Evolutionary conservation across 2,113 vertebrate genomes (phyloP).

Genomic region (Charina bottae): DNA sequence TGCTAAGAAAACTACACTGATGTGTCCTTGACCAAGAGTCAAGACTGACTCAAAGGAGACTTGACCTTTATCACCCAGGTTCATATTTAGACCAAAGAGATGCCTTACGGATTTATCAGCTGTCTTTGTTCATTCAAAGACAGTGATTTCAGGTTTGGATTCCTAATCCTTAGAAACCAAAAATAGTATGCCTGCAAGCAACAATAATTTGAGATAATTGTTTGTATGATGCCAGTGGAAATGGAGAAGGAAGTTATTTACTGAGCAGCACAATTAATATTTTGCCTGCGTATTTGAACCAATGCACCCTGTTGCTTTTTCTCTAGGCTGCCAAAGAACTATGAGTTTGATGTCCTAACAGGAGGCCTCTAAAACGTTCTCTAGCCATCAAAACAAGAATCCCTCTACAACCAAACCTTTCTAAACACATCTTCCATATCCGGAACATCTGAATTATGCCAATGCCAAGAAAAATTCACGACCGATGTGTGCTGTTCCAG

Average conservation of each 20-base stretch:
- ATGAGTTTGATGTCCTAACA: neutral
- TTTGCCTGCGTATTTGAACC: neutral
- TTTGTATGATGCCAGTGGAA: neutral
- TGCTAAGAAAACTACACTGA: too few species aligned
- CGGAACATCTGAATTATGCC: neutral
- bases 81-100: neutral
- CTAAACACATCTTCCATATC: neutral
- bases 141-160: neutral
- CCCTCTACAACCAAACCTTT: neutral
- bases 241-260: neutral
- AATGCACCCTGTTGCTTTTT: neutral
- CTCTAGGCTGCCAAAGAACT: neutral
- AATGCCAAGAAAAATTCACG: neutral
- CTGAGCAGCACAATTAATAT: neutral
- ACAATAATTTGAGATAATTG: neutral
- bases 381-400: neutral
- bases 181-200: neutral
- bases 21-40: too few species aligned
- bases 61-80: neutral
- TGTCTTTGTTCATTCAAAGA: neutral
- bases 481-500: neutral
- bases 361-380: too few species aligned
- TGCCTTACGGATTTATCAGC: neutral
- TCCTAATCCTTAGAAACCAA: neutral
- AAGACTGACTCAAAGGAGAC: too few species aligned